Conservation (phyloP, 2,113 vertebrate genomes). For the Galbula dea region DNA sequence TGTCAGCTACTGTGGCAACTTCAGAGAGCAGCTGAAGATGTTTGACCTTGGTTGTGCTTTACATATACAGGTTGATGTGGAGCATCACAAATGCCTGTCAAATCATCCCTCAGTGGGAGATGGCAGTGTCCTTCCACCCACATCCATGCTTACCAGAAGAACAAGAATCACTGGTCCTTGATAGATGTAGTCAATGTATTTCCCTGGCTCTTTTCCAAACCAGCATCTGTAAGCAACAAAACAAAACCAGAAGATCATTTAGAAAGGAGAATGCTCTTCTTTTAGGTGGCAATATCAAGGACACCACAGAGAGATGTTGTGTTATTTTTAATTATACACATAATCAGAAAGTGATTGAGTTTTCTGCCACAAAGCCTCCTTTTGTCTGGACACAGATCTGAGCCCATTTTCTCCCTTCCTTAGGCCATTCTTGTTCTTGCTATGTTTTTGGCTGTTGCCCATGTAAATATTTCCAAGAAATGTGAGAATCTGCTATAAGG, state of each 20-base stretch:
- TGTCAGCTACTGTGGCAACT: neutral
- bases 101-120: neutral
- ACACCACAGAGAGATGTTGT: neutral
- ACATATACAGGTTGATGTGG: neutral
- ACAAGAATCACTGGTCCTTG: slow-evolving; percentile 97
- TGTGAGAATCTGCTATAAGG: neutral
- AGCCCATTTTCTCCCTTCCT: neutral
- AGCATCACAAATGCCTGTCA: neutral
- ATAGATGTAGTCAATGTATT: slow-evolving; percentile 96
- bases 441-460: neutral
- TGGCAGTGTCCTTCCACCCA: neutral
- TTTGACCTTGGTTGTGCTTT: neutral
- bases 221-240: slow-evolving; percentile 84
- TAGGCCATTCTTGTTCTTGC: neutral
- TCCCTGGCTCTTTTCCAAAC: slow-evolving; percentile 96
- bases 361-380: neutral
- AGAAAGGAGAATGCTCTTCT: neutral
- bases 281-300: neutral
- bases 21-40: neutral
- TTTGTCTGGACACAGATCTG: neutral
- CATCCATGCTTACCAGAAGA: slow-evolving; percentile 83
- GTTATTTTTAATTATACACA: neutral
- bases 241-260: neutral
- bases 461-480: neutral
- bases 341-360: neutral